Conservation (phyloP, 2,113 vertebrate species). For the Micronisus gabar region DNA sequence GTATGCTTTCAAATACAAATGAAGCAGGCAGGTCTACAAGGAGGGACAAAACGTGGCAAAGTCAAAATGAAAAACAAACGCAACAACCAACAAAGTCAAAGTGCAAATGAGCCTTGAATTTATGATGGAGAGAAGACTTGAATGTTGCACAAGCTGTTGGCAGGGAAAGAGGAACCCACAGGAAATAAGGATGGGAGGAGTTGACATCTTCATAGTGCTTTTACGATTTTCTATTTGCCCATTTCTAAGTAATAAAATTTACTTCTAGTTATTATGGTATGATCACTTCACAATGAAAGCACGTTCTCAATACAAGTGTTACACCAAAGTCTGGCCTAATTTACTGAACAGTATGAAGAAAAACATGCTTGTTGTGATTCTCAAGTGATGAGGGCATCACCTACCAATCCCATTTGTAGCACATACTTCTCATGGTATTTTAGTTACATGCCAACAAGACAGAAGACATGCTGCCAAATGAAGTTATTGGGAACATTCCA, state of each 20-base stretch:
- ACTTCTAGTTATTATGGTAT: constrained; percentile 63
- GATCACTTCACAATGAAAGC: constrained; percentile 70
- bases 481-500: constrained; percentile 72
- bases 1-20: not conserved
- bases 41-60: not conserved
- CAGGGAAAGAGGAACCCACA: constrained; percentile 12
- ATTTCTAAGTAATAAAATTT: constrained; percentile 66
- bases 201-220: constrained; percentile 65
- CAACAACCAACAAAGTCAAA: constrained; percentile 38
- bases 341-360: constrained; percentile 50
- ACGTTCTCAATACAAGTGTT: constrained; percentile 64
- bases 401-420: constrained; percentile 66
- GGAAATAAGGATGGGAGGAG: constrained; percentile 7
- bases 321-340: constrained; percentile 64
- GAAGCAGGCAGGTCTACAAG: not conserved
- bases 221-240: constrained; percentile 61
- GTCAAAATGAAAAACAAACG: constrained; percentile 16
- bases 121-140: constrained; percentile 36
- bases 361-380: constrained; percentile 59
- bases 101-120: constrained; percentile 52
- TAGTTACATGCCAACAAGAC: constrained; percentile 68
- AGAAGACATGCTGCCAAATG: constrained; percentile 73
- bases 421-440: constrained; percentile 66
- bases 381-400: constrained; percentile 57
- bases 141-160: constrained; percentile 42